Percentiles rank a stretch among this genome's conserved stretches.
Evolutionary conservation across 2,888 invertebrate genomes (phyloP).

Genomic region (Rapana venosa): DNA sequence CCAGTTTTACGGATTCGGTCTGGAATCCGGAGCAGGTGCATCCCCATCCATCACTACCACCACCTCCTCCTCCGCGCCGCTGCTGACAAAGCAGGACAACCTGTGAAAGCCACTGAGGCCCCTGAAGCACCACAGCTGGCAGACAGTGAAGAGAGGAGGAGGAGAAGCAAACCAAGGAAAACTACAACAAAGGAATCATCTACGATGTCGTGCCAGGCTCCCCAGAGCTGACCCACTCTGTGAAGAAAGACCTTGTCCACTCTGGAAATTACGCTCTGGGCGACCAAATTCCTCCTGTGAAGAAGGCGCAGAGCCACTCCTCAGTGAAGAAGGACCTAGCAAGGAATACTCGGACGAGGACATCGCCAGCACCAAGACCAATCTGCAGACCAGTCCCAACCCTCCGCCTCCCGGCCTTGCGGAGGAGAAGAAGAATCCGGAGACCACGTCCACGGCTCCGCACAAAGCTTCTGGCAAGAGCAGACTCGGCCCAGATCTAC

Average conservation of each 20-base stretch:
- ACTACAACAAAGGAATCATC: constrained; percentile 52
- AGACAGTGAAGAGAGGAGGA: neutral
- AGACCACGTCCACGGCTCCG: constrained; percentile 55
- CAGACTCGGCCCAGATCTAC: constrained; percentile 41
- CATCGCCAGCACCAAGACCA: constrained; percentile 52
- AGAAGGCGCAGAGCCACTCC: constrained; percentile 40
- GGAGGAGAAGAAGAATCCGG: constrained; percentile 45
- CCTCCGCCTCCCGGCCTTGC: constrained; percentile 58
- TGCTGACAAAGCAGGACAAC: neutral
- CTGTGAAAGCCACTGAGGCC: neutral
- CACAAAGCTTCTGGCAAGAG: constrained; percentile 34
- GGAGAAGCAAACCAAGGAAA: constrained; percentile 38
- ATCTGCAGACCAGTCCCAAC: constrained; percentile 64
- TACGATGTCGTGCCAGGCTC: constrained; percentile 38
- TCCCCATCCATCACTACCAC: neutral
- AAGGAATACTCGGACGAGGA: constrained; percentile 45
- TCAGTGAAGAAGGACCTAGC: constrained; percentile 28
- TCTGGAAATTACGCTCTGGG: neutral
- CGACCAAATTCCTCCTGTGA: neutral
- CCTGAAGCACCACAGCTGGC: neutral
- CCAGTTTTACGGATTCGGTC: constrained; percentile 43
- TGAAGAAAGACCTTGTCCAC: constrained; percentile 51
- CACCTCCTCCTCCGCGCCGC: neutral
- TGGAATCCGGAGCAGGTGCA: neutral
- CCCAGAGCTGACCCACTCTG: constrained; percentile 47